phyloP scores from a whole-genome alignment of 2,797 vertebrate genomes.

The Pseudopleuronectes americanus region DNA sequence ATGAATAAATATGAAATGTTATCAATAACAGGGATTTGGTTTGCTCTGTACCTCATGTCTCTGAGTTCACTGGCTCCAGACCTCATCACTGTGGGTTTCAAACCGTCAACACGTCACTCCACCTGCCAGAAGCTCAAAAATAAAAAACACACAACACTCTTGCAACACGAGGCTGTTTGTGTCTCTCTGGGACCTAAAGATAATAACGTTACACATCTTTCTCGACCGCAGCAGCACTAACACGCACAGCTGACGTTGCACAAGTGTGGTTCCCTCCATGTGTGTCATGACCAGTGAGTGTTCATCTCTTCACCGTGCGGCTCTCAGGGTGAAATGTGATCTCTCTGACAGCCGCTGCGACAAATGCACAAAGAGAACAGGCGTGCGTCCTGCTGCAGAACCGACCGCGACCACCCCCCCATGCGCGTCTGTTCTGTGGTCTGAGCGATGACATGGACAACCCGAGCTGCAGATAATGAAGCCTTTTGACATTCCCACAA shows the following conservation, averaged over 20 bases:
- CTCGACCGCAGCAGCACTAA: conserved; percentile 12
- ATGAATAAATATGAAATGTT: not conserved
- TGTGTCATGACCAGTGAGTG: not conserved
- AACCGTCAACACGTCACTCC: conserved; percentile 13
- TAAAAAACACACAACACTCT: conserved; percentile 5
- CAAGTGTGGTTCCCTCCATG: not conserved
- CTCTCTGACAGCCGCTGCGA: not conserved
- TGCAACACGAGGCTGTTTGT: conserved; percentile 39
- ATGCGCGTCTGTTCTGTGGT: no score
- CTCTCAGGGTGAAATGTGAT: conserved; percentile 47
- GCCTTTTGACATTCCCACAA: no score
- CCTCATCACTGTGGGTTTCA: conserved; percentile 1
- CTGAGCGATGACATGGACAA: no score
- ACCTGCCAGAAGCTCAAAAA: conserved; percentile 24
- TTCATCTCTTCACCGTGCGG: not conserved
- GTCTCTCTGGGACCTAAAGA: not conserved
- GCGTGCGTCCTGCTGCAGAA: no score
- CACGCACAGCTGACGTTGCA: conserved; percentile 46
- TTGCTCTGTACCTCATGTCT: not conserved
- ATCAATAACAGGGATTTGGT: no score
- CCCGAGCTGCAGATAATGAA: no score
- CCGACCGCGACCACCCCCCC: no score
- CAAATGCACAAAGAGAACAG: no score
- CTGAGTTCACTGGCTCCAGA: conserved; percentile 7
- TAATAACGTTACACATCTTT: conserved; percentile 23